A percentile compares a stretch with the other conserved stretches of the same genome.
Conservation (phyloP, 1,140 invertebrate genomes). For the Euura lappo region DNA sequence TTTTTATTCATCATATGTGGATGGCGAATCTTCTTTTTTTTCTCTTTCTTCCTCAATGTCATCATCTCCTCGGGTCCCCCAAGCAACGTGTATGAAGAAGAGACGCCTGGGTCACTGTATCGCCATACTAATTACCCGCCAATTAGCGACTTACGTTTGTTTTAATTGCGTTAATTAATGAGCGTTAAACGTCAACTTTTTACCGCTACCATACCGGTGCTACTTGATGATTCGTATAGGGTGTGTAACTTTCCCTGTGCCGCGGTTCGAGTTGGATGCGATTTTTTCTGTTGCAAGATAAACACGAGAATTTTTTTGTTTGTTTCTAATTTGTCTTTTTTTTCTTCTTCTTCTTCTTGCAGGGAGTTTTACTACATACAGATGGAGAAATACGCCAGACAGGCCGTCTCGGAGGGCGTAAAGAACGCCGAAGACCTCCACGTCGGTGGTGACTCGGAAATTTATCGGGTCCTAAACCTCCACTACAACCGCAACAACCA, state of each 20-base stretch:
- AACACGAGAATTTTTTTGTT: neutral
- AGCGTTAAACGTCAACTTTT: conserved; percentile 46
- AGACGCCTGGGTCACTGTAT: conserved; percentile 42
- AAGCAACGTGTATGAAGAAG: neutral
- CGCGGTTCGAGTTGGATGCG: too few relatives aligned
- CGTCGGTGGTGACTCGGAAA: conserved; percentile 93
- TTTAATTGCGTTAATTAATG: conserved; percentile 55
- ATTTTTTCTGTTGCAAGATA: too few relatives aligned
- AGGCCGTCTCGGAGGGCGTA: conserved; percentile 95
- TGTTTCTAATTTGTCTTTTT: conserved; percentile 16
- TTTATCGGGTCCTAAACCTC: conserved; percentile 96
- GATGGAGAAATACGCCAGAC: conserved; percentile 99
- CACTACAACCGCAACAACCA: conserved; percentile 99
- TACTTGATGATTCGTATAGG: neutral
- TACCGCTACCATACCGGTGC: neutral
- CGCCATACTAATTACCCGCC: conserved; percentile 53
- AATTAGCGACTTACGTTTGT: conserved; percentile 55
- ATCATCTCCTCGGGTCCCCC: conserved; percentile 27
- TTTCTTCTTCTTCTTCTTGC: conserved; percentile 58
- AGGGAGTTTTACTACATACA: conserved; percentile 99
- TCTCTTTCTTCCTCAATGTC: conserved; percentile 27
- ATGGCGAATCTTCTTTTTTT: conserved; percentile 13
- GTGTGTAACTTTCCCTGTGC: neutral
- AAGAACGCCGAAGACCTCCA: conserved; percentile 92
- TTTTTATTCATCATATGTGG: too few relatives aligned